Base-by-base conservation (phyloP, 2,113 vertebrate species). In the Herpetotheres cachinnans region DNA sequence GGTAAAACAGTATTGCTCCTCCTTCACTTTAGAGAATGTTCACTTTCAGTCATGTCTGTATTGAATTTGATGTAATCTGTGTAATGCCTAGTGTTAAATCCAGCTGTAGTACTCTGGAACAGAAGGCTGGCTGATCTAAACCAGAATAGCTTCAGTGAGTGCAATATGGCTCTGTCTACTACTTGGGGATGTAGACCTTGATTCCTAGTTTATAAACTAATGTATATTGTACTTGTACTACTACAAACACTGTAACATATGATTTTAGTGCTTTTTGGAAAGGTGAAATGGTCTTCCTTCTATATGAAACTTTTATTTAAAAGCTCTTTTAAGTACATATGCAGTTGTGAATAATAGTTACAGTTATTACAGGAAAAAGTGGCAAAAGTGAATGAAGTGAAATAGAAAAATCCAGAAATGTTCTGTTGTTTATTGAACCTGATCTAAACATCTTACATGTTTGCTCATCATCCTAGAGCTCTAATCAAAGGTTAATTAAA, bases 1-100 rank as follows among this genome's bases (percentile, higher is more conserved):
- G 99, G 99, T 99, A 98, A 93, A 82, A 21, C 14, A 62, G 44
- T 62, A 58, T 62, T 92, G 22, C 11, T 86, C 6, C 36, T 81
- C 30, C 38, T 62, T 69, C 42, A 62, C n/a, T 56, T 74, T 54
- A 47, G n/a, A 49, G 4, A 46, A 50, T 9, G 14, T n/a, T 85
- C 55, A 32, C 34, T 89, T 86, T 59, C 38, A n/a, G 9, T 50
- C 62, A 47, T 77, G 27, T 4, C 24, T 86, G 16, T 65, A 25
- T 77, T 80, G 89, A 47, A 19, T 91, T 72, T 47, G 34, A 36
- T 83, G 21, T 58, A n/a, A 26, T 77, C 12, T 55, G 2, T 52
- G 16, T 44, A 38, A 36, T 42, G 12, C 24, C 14, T 25, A 15
- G 11, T 21, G 7, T n/a, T 79, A 74, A 81, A 25, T 81, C 40